Conservation (phyloP, 2,797 vertebrate species). For the Myoxocephalus aenaeus region DNA sequence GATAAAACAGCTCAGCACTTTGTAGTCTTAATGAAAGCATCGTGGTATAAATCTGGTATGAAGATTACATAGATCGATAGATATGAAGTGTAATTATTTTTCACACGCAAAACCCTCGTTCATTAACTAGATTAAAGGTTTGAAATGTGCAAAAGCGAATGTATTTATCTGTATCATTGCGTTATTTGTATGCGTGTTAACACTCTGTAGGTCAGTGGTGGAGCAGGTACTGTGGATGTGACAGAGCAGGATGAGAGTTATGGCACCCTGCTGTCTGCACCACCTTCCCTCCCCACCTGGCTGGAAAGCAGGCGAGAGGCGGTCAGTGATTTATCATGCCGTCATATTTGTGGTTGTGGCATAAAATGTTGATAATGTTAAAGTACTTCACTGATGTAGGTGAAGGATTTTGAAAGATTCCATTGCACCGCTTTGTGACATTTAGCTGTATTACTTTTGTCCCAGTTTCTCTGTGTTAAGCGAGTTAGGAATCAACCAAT, state of each 20-base stretch:
- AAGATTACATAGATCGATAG: background rate
- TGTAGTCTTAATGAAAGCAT: background rate
- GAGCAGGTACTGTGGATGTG: slow-evolving; percentile 57
- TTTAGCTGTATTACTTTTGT: slow-evolving; percentile 55
- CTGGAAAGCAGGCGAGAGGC: slow-evolving; percentile 78
- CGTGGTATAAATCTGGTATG: background rate
- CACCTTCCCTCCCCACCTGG: slow-evolving; percentile 81
- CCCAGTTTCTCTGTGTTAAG: slow-evolving; percentile 10
- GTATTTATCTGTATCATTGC: background rate
- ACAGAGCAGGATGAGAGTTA: slow-evolving; percentile 74
- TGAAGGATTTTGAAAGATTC: slow-evolving; percentile 16
- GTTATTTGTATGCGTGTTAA: slow-evolving; percentile 6
- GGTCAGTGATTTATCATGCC: slow-evolving; percentile 75
- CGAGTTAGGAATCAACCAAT: slow-evolving; percentile 21
- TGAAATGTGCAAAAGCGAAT: background rate
- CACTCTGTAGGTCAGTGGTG: slow-evolving; percentile 59
- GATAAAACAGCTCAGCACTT: background rate
- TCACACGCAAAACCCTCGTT: background rate
- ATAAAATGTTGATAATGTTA: slow-evolving; percentile 27
- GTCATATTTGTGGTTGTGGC: slow-evolving; percentile 13
- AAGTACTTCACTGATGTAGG: slow-evolving; percentile 14
- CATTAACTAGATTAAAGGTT: background rate
- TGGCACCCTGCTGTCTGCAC: slow-evolving; percentile 42
- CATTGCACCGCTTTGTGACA: slow-evolving; percentile 37
- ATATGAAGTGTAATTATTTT: slow-evolving; percentile 1